Evolutionary conservation across 2,113 vertebrate genomes (phyloP), one percentile per base, ranked within the genome.

Genomic region (Chaetodon auriga): DNA sequence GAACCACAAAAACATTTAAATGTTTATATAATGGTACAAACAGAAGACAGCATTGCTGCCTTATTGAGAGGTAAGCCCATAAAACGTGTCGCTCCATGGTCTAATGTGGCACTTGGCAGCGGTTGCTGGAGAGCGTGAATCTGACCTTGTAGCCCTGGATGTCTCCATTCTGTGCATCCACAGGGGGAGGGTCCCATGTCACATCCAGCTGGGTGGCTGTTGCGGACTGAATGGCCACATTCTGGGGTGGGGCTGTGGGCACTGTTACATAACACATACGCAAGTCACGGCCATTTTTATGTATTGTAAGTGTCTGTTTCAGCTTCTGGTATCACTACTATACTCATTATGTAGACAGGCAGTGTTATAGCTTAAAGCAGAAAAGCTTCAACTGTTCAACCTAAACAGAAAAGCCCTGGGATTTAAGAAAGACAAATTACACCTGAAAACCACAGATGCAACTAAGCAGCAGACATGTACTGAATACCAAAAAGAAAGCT

Each of bases 71-170:
- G 48, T 1, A 12, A 25, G 70, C 12, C 5, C 23, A 38, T 70
- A 49, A 69, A 71, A 51, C 0, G 3, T 36, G 6, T 21, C 53
- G 23, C 48, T 57, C 25, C 35, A 11, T 51, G 65, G 48, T 23
- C 19, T 11, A 38, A 2, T 21, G 1, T 15, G 15, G 21, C 4
- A 36, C 41, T 53, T 25, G 7, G 25, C 8, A 18, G 23, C 13
- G 35, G 70, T 19, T 65, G 2, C 19, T 51, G 43, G 9, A 51
- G 18, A 38, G 8, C 25, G 18, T 48, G 25, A 43, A 0, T 68
- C 48, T 65, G 19, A 96, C 98, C 97, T 99, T 99, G 91, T 99
- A 99, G 43, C 98, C 98, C 86, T 99, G 98, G 68, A 99, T 97
- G 93, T 99, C 98, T 60, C 98, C 98, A 0, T 99, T 99, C 93